Evolutionary conservation across 64 coral and sea anemone species (phyloP), one percentile per base, ranked within the genome.

Genomic region (Pocillopora verrucosa): DNA sequence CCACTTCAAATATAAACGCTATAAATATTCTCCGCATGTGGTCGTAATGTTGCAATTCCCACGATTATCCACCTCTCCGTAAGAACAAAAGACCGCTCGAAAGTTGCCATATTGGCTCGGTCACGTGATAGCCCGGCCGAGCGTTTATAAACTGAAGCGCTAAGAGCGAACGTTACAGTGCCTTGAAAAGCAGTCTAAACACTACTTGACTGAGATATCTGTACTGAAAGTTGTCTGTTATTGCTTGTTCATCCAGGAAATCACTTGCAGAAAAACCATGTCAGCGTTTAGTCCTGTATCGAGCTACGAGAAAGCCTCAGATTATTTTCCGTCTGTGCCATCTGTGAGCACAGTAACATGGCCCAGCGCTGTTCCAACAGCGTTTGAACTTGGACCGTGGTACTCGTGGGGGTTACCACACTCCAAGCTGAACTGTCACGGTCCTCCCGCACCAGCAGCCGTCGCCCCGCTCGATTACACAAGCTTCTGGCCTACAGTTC

Each of bases 1-100:
- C 82, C 82, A 70, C 82, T 85, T 85, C 82, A 85, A 85, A 85
- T 85, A 85, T 85, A 85, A 85, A 85, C 82, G 82, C 82, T 85
- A 85, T 72, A 85, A 85, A 85, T 85, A 85, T 72, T 85, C 82
- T 85, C 45, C 82, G 82, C 82, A 85, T 85, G 82, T 85, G 82
- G 82, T 85, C 82, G 65, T 37, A 85, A 58, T 69, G 82, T 85
- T 85, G 67, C 82, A 57, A 10, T 85, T 85, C 82, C 82, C 82
- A 85, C 82, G 82, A 85, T 85, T 70, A 70, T 72, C 37, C 82
- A 56, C 20, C 22, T 26, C 82, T 36, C 37, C 16, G 19, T 19
- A 70, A n/a, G 16, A 72, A 70, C 64, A 85, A 85, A 85, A 72
- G 64, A 72, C 45, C 82, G 75, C 38, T 56, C 1, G 17, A 10